phyloP scores from a whole-genome alignment of 2,888 invertebrate species.

The Euplexia lucipara region DNA sequence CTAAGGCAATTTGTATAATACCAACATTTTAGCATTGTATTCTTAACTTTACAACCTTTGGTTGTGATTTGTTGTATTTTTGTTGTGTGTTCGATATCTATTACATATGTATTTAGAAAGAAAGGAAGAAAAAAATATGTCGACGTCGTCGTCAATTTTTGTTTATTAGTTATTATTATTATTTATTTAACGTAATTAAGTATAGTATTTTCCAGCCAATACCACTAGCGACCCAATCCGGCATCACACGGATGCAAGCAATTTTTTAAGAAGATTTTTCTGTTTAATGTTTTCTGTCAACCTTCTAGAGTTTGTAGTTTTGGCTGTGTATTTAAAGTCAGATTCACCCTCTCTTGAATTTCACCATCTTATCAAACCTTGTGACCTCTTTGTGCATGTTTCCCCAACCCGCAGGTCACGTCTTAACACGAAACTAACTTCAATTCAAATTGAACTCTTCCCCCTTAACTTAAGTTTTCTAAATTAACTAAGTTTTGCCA shows the following conservation, averaged over 20 bases:
- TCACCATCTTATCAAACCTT: not conserved
- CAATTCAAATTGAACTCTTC: conserved; percentile 35
- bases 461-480: conserved; percentile 24
- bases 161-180: no score
- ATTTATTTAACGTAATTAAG: no score
- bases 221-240: no score
- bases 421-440: conserved; percentile 33
- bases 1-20: conserved; percentile 20
- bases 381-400: conserved; percentile 6
- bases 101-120: no score
- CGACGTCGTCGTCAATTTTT: no score
- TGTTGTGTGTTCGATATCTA: no score
- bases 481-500: conserved; percentile 41
- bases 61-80: not conserved
- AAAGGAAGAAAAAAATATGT: no score
- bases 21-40: conserved; percentile 13
- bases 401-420: conserved; percentile 12
- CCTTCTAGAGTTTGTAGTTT: no score
- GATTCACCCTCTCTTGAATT: not conserved
- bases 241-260: no score
- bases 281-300: not conserved
- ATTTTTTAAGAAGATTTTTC: no score
- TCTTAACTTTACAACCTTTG: conserved; percentile 1
- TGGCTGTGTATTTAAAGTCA: not conserved
- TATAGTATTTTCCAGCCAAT: no score